A percentile compares a stretch with the other conserved stretches of the same genome.
Evolutionary conservation across 2,113 vertebrate genomes (phyloP).

Genomic region (Thryonomys swinderianus): DNA sequence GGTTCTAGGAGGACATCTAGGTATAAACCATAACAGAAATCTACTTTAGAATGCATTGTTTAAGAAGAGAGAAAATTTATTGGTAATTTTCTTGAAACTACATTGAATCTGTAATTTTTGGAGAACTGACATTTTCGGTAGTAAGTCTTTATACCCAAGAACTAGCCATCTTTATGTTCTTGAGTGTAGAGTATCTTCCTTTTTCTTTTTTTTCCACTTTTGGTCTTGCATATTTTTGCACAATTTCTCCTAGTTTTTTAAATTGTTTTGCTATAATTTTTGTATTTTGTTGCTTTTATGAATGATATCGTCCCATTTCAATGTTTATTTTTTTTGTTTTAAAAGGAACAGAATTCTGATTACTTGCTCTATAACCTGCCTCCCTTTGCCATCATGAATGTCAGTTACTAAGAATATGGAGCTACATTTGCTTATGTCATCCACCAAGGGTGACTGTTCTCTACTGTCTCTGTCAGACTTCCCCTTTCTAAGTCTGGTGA

Average conservation of each 20-base stretch:
- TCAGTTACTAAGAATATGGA: neutral
- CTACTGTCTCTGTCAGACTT: constrained; percentile 35
- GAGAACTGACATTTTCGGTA: neutral
- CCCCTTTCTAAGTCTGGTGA: constrained; percentile 45
- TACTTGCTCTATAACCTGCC: neutral
- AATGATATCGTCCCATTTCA: neutral
- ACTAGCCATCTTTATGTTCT: neutral
- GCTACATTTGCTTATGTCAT: neutral
- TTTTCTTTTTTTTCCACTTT: neutral
- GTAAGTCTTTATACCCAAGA: neutral
- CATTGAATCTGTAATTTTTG: neutral
- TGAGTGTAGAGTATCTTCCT: too few species aligned
- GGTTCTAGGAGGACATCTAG: neutral
- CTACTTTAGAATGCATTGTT: neutral
- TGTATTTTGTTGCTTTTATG: neutral
- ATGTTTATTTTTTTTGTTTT: neutral
- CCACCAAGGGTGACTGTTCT: neutral
- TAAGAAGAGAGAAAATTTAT: neutral
- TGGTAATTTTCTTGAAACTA: neutral
- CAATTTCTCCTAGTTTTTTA: neutral
- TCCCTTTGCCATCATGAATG: neutral
- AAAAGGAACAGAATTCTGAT: neutral
- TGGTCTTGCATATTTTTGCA: neutral
- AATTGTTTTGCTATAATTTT: neutral
- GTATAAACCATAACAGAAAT: neutral